Conservation (phyloP, 2,888 invertebrate genomes). For the Palloptera scutellata region DNA sequence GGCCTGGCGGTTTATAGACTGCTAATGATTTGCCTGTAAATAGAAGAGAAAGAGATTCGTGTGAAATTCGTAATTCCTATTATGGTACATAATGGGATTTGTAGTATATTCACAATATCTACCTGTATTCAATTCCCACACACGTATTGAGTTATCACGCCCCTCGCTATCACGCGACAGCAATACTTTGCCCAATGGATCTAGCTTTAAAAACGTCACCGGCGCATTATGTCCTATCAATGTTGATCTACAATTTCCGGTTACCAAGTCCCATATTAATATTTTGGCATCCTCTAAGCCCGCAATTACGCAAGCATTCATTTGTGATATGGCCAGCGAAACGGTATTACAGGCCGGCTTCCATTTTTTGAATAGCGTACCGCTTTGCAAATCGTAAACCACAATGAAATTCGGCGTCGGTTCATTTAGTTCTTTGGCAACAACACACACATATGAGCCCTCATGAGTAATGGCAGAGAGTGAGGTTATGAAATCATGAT, state of each 20-base stretch:
- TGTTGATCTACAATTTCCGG: constrained; percentile 81
- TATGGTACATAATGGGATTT: neutral
- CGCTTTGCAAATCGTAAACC: constrained; percentile 89
- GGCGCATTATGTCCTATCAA: constrained; percentile 82
- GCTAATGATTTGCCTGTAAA: constrained; percentile 78
- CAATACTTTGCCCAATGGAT: constrained; percentile 76
- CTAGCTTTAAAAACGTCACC: constrained; percentile 76
- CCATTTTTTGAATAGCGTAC: constrained; percentile 91
- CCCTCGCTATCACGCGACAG: constrained; percentile 78
- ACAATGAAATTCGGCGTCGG: constrained; percentile 88
- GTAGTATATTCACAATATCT: constrained; percentile 11
- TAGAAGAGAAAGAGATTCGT: constrained; percentile 8
- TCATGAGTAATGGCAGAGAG: constrained; percentile 86
- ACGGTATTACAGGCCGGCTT: constrained; percentile 85
- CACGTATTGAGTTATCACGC: constrained; percentile 77
- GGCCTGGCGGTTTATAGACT: constrained; percentile 79
- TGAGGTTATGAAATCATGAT: constrained; percentile 87
- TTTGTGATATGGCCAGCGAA: constrained; percentile 85
- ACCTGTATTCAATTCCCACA: constrained; percentile 86
- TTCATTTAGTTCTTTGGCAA: constrained; percentile 75
- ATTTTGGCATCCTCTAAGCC: constrained; percentile 84
- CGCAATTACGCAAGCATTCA: constrained; percentile 83
- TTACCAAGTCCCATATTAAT: constrained; percentile 86
- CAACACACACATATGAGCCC: constrained; percentile 79
- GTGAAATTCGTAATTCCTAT: too few relatives aligned